phyloP scores from a whole-genome alignment of 2,888 invertebrate genomes.

The Rhingia rostrata region DNA sequence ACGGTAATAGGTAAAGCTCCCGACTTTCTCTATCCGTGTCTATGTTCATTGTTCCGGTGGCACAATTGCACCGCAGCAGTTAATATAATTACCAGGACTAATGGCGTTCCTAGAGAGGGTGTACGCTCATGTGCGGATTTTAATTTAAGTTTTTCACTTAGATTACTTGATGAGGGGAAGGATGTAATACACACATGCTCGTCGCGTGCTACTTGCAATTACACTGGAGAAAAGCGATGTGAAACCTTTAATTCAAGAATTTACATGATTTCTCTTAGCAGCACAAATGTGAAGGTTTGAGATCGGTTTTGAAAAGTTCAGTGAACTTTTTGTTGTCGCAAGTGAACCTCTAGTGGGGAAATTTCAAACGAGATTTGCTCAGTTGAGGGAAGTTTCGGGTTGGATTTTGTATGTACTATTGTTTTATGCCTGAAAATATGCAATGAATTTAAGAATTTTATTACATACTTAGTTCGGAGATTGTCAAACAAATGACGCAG shows the following conservation, averaged over 20 bases:
- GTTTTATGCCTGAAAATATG: conserved; percentile 28
- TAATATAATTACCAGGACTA: conserved; percentile 63
- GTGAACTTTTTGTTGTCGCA: conserved; percentile 5
- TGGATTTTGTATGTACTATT: conserved; percentile 24
- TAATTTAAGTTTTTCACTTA: conserved; percentile 45
- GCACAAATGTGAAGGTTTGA: conserved; percentile 6
- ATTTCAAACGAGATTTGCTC: not conserved
- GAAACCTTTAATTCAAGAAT: conserved; percentile 25
- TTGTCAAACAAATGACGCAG: not conserved
- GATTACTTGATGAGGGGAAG: conserved; percentile 3
- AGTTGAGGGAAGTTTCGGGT: not conserved
- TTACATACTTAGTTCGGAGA: not conserved
- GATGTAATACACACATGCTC: conserved; percentile 1
- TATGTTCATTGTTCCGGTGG: conserved; percentile 3
- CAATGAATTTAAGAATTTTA: not conserved
- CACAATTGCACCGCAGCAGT: conserved; percentile 52
- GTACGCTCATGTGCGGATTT: conserved; percentile 35
- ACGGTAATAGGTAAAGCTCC: not conserved
- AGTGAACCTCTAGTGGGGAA: not conserved
- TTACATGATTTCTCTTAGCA: conserved; percentile 32
- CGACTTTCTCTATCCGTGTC: not conserved
- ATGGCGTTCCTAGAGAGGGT: conserved; percentile 43
- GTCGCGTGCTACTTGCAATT: conserved; percentile 56
- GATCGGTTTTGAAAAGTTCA: conserved; percentile 9
- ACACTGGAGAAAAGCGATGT: conserved; percentile 37